These are phyloP conservation scores for Morinoia aosen DNA, from an alignment of 2,888 invertebrate species.

Conservation along the genomic window DNA sequence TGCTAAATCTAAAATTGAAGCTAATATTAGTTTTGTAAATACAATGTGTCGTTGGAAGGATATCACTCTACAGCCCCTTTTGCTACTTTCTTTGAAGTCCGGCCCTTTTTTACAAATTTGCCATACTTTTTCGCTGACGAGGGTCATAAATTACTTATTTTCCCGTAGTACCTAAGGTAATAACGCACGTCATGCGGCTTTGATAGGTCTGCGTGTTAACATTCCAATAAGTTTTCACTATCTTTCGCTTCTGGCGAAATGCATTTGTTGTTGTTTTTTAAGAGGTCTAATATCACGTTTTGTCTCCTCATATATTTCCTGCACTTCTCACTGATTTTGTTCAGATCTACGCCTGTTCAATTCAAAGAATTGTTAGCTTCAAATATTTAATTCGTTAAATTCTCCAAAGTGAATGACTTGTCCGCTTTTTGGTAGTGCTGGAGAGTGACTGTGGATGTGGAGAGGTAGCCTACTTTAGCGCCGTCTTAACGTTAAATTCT, in stretches of 20 bases:
- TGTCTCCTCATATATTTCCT: neutral
- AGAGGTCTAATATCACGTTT: neutral
- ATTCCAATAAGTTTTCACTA: neutral
- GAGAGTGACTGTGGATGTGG: neutral
- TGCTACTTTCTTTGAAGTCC: too few species aligned
- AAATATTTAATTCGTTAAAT: neutral
- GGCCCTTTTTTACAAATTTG: too few species aligned
- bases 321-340: neutral
- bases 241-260: neutral
- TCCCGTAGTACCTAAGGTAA: neutral
- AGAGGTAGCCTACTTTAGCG: neutral
- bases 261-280: neutral
- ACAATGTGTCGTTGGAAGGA: too few species aligned
- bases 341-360: neutral
- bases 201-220: constrained; percentile 19
- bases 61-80: too few species aligned
- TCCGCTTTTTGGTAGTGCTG: neutral
- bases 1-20: too few species aligned
- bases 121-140: neutral
- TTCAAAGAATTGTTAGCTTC: neutral
- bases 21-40: too few species aligned
- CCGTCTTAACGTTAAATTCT: constrained; percentile 7
- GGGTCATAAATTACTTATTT: neutral
- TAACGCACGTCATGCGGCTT: neutral
- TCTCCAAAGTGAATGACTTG: neutral